Evolutionary conservation across 2,113 vertebrate species (phyloP).

Genomic region (Himantopus leucocephalus): DNA sequence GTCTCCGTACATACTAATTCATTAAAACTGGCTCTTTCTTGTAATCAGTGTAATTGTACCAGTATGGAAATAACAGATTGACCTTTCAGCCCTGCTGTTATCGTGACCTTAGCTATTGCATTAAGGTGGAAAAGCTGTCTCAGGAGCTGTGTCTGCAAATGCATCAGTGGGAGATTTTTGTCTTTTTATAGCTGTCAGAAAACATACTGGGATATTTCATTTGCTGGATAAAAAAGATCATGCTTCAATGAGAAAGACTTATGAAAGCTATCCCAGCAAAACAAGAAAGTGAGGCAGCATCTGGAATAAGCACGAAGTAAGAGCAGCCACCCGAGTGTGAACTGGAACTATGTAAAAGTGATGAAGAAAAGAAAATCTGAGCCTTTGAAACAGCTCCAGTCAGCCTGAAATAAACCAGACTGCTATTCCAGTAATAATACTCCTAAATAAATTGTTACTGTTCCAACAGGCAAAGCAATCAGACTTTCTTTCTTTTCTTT

Average conservation of each 20-base stretch:
- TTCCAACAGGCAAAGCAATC: constrained; percentile 26
- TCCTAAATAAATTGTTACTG: not conserved
- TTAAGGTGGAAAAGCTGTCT: not conserved
- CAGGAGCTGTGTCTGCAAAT: not conserved
- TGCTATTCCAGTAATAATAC: not conserved
- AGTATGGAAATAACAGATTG: not conserved
- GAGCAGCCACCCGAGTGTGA: not conserved
- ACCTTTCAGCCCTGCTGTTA: not conserved
- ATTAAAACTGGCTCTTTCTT: not conserved
- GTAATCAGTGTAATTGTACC: not conserved
- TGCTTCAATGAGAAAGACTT: not conserved
- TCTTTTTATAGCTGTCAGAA: not conserved
- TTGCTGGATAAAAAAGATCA: not conserved
- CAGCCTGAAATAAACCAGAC: constrained; percentile 18
- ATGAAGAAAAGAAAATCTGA: constrained; percentile 5
- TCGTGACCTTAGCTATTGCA: not conserved
- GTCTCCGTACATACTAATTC: not conserved
- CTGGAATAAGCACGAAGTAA: not conserved
- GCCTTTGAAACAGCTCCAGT: constrained; percentile 34
- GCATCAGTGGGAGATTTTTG: not conserved
- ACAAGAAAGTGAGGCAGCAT: not conserved
- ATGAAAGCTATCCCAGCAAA: not conserved
- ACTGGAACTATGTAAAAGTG: not conserved
- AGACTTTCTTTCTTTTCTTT: not conserved
- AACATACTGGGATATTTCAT: not conserved